Evolutionary conservation across 2,113 vertebrate genomes (phyloP).

Genomic region (Leucopsar rothschildi): DNA sequence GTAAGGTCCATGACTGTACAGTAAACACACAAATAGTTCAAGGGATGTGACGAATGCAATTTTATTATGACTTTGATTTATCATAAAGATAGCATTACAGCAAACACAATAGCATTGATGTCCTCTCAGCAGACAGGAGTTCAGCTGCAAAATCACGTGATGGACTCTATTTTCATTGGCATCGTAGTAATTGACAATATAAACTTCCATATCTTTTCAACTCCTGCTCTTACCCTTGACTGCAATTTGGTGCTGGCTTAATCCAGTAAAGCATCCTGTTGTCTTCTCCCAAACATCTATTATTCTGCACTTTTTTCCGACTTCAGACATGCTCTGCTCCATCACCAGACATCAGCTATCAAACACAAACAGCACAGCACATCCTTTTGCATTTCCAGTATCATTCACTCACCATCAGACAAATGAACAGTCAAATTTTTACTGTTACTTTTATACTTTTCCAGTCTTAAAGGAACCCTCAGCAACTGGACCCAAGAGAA

Average conservation of each 20-base stretch:
- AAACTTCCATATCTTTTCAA: neutral
- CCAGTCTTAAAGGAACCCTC: neutral
- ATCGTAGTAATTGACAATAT: neutral
- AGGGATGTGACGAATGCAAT: neutral
- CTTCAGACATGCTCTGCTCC: neutral
- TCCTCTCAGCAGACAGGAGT: neutral
- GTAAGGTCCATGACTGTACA: neutral
- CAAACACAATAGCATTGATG: accelerated
- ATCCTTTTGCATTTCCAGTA: neutral
- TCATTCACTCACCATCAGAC: accelerated
- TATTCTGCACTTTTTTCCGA: neutral
- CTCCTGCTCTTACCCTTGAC: neutral
- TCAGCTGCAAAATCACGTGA: neutral
- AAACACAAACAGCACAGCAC: neutral
- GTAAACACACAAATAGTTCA: neutral
- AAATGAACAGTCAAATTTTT: neutral
- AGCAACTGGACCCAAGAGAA: neutral
- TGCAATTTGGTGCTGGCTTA: neutral
- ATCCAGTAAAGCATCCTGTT: neutral
- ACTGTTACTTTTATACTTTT: neutral
- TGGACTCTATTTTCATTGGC: neutral
- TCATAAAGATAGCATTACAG: neutral
- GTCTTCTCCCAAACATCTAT: neutral
- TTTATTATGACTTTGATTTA: neutral
- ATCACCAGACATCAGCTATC: neutral